Evolutionary conservation across 1,140 invertebrate species (phyloP).

Genomic region (Macrosteles quadrilineatus): DNA sequence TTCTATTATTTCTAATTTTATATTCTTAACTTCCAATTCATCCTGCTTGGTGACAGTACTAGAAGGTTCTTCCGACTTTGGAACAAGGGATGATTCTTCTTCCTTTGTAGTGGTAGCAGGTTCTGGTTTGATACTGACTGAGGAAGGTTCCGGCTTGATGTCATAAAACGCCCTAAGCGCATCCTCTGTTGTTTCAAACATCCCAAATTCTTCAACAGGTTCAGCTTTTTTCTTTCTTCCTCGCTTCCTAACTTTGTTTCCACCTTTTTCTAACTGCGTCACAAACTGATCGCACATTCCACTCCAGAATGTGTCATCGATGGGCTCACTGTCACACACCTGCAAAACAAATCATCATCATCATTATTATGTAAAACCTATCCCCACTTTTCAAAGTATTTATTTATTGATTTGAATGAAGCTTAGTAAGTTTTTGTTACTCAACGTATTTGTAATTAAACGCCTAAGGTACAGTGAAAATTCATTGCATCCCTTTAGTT

Average conservation of each 20-base stretch:
- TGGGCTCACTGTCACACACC: slow-evolving; percentile 49
- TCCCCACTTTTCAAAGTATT: too few relatives aligned
- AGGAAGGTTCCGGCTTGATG: not conserved
- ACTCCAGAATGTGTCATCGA: slow-evolving; percentile 60
- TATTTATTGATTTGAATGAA: too few relatives aligned
- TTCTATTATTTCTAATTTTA: not conserved
- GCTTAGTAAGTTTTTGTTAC: too few relatives aligned
- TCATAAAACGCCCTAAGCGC: not conserved
- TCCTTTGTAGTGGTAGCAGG: not conserved
- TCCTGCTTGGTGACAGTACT: too few relatives aligned
- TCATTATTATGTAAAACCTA: too few relatives aligned
- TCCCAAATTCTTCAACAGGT: not conserved
- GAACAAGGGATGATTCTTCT: not conserved
- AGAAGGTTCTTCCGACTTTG: too few relatives aligned
- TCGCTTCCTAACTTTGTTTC: slow-evolving; percentile 55
- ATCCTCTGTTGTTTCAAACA: not conserved
- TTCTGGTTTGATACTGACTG: not conserved
- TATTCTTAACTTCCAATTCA: too few relatives aligned
- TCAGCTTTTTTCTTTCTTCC: slow-evolving; percentile 54
- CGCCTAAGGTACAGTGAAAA: too few relatives aligned
- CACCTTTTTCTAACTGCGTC: slow-evolving; percentile 63
- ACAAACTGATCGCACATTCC: slow-evolving; percentile 70
- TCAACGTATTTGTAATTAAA: too few relatives aligned
- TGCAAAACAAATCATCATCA: slow-evolving; percentile 39
- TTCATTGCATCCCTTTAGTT: too few relatives aligned